These are phyloP conservation scores for Morpho deidamia DNA, from an alignment of 2,888 invertebrate species.

Conservation along the genomic window DNA sequence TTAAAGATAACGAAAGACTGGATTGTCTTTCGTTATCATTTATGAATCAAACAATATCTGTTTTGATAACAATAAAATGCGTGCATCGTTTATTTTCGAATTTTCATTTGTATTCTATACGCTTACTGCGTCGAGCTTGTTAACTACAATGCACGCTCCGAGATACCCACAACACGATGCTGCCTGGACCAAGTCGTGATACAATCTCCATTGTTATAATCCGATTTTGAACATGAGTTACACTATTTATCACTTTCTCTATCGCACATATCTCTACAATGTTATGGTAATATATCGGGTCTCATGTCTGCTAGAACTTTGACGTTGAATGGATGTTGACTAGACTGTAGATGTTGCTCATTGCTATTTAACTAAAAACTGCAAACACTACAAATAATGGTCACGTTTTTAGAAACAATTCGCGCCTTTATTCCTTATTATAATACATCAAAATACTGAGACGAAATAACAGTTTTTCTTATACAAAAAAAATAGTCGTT, in stretches of 20 bases:
- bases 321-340: not conserved
- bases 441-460: too few species aligned
- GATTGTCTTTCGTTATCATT: too few species aligned
- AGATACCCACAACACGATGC: slow-evolving; percentile 16
- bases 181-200: slow-evolving; percentile 14
- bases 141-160: slow-evolving; percentile 17
- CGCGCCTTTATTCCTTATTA: too few species aligned
- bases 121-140: slow-evolving; percentile 12
- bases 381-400: too few species aligned
- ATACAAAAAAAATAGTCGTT: too few species aligned
- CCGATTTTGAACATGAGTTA: slow-evolving; percentile 22
- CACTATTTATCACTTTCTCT: slow-evolving; percentile 23
- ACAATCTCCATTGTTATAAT: slow-evolving; percentile 25
- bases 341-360: not conserved
- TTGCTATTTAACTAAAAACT: too few species aligned
- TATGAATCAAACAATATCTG: not conserved
- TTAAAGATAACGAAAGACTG: too few species aligned
- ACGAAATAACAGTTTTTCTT: too few species aligned
- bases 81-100: not conserved
- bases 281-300: slow-evolving; percentile 14
- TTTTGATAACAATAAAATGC: not conserved
- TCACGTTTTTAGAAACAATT: too few species aligned
- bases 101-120: slow-evolving; percentile 10
- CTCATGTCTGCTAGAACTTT: not conserved
- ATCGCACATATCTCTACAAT: slow-evolving; percentile 5